Base-by-base conservation (phyloP, 2,113 vertebrate species). In the Maccullochella peelii region DNA sequence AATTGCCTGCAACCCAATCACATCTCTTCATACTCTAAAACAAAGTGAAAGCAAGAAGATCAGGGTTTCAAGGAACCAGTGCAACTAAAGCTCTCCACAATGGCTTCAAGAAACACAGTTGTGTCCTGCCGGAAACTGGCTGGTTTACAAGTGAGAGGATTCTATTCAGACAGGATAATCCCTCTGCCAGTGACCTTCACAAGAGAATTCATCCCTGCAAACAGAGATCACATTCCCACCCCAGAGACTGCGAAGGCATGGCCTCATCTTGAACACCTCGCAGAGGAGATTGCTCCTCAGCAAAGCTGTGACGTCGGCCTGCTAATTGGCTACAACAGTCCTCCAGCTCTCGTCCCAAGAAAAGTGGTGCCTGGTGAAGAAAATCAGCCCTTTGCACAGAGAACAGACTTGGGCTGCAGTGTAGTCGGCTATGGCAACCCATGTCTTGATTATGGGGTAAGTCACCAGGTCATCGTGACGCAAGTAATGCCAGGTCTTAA, bases 151-250 rank as follows among this genome's bases (percentile, higher is more conserved):
- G 78, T 84, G 1, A 85, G 67, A 57, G 62, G 83, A 38, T 75
- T 85, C 23, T 83, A 86, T 61, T 77, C 52, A 20, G 33, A 66
- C 7, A 86, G 21, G 27, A 77, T 27, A 69, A 81, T 86, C 10
- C 23, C 49, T 33, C 55, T 86, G 6, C 80, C 80, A 38, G 27
- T 40, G 8, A 80, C 67, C 9, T 83, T 86, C 6, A 30, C 66
- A 67, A 65, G 83, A 62, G 80, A 83, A 10, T 88, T 82, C 12
- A 85, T 88, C 10, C 65, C 79, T 27, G 74, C 74, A 42, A 79
- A 83, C 23, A 71, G 59, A 73, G 21, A n/a, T 76, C 83, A 86
- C 27, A 89, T 89, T 73, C 81, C 73, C n/a, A 86, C 83, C 23
- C 54, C 47, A 2, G 25, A 73, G 11, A 83, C 73, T 25, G 47